Conservation (phyloP, 2,888 invertebrate genomes). For the Crepidodera aurea region DNA sequence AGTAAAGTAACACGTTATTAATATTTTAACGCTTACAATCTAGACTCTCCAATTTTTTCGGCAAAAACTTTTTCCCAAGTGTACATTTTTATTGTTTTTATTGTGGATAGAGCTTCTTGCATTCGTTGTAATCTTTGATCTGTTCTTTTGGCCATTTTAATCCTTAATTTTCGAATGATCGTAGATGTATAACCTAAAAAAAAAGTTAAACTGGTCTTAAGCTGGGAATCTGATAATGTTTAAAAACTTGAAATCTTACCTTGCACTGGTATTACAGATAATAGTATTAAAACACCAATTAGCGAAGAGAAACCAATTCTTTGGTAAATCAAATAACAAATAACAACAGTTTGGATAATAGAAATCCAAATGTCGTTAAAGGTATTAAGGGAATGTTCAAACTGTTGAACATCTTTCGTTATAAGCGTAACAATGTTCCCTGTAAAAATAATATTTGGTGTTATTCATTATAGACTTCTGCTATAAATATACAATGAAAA, state of each 20-base stretch:
- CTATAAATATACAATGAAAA: no score
- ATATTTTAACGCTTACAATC: constrained; percentile 52
- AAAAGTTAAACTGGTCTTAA: no score
- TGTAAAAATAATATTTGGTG: no score
- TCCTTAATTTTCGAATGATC: constrained; percentile 41
- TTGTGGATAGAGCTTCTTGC: constrained; percentile 51
- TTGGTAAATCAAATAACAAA: constrained; percentile 79
- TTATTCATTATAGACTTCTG: no score
- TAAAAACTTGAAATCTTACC: no score
- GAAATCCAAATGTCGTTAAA: constrained; percentile 93
- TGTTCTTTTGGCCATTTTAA: constrained; percentile 52
- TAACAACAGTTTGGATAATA: constrained; percentile 80
- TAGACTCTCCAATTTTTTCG: constrained; percentile 64
- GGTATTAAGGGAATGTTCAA: constrained; percentile 86
- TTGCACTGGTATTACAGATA: constrained; percentile 48
- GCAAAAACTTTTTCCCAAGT: constrained; percentile 52
- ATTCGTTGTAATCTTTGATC: constrained; percentile 52
- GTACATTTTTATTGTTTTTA: constrained; percentile 54
- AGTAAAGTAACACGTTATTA: no score
- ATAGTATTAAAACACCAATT: constrained; percentile 64
- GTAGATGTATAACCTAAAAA: constrained; percentile 43
- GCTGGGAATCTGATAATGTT: no score
- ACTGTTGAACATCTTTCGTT: constrained; percentile 90
- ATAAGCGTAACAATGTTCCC: constrained; percentile 84
- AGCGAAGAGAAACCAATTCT: constrained; percentile 64